These are phyloP conservation scores for Baronia brevicornis DNA, from an alignment of 2,888 invertebrate species.

Conservation along the genomic window DNA sequence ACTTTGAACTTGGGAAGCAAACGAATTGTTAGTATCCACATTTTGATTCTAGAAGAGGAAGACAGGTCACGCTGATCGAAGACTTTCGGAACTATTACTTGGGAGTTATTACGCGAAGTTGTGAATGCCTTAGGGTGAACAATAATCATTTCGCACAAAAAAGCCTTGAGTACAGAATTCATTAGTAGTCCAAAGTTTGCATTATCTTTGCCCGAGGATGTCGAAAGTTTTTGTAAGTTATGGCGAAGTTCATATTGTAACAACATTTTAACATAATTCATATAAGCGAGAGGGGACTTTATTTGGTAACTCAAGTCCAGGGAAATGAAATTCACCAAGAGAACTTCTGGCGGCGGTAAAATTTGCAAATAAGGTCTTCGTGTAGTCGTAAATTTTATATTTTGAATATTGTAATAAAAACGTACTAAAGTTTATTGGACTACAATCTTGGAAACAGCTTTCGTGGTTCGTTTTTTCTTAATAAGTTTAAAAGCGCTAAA, in stretches of 20 bases:
- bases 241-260: not conserved
- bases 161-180: too few relatives aligned
- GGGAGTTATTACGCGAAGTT: too few relatives aligned
- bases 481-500: constrained; percentile 41
- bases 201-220: constrained; percentile 23
- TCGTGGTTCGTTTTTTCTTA: too few relatives aligned
- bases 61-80: too few relatives aligned
- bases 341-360: constrained; percentile 12
- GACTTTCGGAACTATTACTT: too few relatives aligned
- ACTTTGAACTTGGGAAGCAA: too few relatives aligned
- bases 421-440: constrained; percentile 13
- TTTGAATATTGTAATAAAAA: constrained; percentile 14
- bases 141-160: too few relatives aligned
- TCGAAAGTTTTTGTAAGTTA: constrained; percentile 3
- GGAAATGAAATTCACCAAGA: constrained; percentile 3
- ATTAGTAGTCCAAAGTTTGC: too few relatives aligned
- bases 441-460: too few relatives aligned
- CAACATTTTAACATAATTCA: constrained; percentile 4
- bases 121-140: too few relatives aligned
- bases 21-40: too few relatives aligned
- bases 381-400: constrained; percentile 14
- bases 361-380: constrained; percentile 13
- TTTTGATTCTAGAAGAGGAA: too few relatives aligned
- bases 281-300: not conserved
- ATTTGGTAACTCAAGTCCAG: constrained; percentile 5